A percentile compares a stretch with the other conserved stretches of the same genome.
Evolutionary conservation across 2,113 vertebrate genomes (phyloP).

Genomic region (Sander vitreus): DNA sequence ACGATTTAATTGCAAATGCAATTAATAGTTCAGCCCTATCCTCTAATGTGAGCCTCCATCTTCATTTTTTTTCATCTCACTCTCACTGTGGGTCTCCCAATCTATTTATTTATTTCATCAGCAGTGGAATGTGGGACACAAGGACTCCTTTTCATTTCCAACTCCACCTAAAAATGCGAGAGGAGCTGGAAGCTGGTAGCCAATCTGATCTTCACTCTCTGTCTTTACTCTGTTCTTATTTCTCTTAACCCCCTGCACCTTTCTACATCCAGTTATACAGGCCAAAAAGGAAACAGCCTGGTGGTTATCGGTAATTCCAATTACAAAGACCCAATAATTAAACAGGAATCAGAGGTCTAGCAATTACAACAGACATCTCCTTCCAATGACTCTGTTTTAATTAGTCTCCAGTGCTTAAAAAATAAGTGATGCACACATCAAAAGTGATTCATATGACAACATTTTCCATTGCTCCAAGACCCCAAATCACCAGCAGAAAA

Average conservation of each 20-base stretch:
- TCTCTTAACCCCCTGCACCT: conserved; percentile 10
- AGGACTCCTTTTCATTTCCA: conserved; percentile 65
- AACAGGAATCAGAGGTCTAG: conserved; percentile 55
- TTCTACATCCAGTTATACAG: conserved; percentile 26
- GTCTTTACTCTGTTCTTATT: conserved; percentile 3
- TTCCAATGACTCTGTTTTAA: conserved; percentile 55
- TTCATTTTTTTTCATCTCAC: not conserved
- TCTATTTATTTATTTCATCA: conserved; percentile 60
- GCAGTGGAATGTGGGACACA: conserved; percentile 53
- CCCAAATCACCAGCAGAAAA: no score
- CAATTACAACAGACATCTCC: conserved; percentile 53
- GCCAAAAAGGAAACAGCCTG: conserved; percentile 35
- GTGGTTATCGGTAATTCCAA: conserved; percentile 72
- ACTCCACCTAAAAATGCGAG: conserved; percentile 57
- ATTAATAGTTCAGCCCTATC: not conserved
- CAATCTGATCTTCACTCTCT: conserved; percentile 56
- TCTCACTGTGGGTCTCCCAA: conserved; percentile 18
- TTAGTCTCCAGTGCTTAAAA: conserved; percentile 44
- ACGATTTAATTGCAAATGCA: no score
- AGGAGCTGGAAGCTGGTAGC: conserved; percentile 60
- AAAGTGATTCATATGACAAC: not conserved
- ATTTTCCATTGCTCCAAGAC: no score
- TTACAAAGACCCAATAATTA: conserved; percentile 74
- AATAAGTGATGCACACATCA: conserved; percentile 22
- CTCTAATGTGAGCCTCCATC: not conserved